A percentile compares a stretch with the other conserved stretches of the same genome.
These are phyloP conservation scores for Ditula angustiorana DNA, from an alignment of 2,888 invertebrate species.

Conservation along the genomic window DNA sequence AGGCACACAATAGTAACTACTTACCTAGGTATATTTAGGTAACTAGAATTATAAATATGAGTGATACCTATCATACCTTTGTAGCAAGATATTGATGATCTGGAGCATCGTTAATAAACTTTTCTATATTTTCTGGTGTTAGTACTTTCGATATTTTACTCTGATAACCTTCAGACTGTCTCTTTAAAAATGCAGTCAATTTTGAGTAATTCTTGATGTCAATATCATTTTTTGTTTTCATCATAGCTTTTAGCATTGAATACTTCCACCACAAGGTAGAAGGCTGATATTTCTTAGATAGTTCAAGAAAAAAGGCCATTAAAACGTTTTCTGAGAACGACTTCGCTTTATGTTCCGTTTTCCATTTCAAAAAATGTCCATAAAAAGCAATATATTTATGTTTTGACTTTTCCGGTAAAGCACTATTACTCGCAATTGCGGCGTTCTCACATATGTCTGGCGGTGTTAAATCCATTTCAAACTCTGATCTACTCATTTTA, in stretches of 20 bases:
- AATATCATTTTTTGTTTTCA: slow-evolving; percentile 37
- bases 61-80: slow-evolving; percentile 41
- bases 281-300: slow-evolving; percentile 10
- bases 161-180: slow-evolving; percentile 35
- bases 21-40: too few species aligned
- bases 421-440: background rate
- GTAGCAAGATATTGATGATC: slow-evolving; percentile 39
- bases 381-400: background rate
- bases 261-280: slow-evolving; percentile 11
- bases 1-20: too few species aligned
- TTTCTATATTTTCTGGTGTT: slow-evolving; percentile 38
- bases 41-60: too few species aligned
- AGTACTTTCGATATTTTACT: slow-evolving; percentile 43
- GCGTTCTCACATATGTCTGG: slow-evolving; percentile 1
- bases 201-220: slow-evolving; percentile 40
- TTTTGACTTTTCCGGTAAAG: slow-evolving; percentile 3
- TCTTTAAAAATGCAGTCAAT: slow-evolving; percentile 39
- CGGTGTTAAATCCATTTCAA: slow-evolving; percentile 1
- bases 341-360: background rate
- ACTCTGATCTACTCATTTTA: background rate
- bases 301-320: slow-evolving; percentile 5
- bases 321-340: slow-evolving; percentile 13
- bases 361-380: background rate
- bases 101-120: slow-evolving; percentile 43
- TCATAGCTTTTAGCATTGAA: slow-evolving; percentile 40